Conservation (phyloP, 1,140 invertebrate genomes). For the Eriosoma lanigerum region DNA sequence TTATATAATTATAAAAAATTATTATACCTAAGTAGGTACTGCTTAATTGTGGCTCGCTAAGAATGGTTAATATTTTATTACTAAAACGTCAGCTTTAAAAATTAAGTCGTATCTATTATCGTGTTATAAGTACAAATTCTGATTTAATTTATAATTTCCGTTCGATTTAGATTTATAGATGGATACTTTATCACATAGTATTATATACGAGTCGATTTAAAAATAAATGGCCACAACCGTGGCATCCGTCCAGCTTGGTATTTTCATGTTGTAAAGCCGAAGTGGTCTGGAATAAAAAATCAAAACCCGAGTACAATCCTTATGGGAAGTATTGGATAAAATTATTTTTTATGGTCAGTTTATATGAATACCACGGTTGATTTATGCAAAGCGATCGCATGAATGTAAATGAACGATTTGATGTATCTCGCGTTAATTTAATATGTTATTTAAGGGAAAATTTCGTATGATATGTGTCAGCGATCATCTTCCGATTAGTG, state of each 20-base stretch:
- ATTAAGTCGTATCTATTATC: no score
- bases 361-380: not conserved
- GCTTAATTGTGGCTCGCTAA: no score
- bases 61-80: no score
- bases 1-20: no score
- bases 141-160: not conserved
- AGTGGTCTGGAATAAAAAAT: constrained; percentile 25
- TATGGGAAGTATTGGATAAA: constrained; percentile 45
- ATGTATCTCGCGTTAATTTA: not conserved
- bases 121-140: no score
- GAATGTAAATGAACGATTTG: no score
- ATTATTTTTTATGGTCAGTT: constrained; percentile 35
- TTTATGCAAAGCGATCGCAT: no score
- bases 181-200: constrained; percentile 26
- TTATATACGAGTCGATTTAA: constrained; percentile 12
- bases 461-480: constrained; percentile 41
- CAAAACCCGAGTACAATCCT: constrained; percentile 18
- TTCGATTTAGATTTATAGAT: not conserved
- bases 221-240: constrained; percentile 32
- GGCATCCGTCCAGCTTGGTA: not conserved
- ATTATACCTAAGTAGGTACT: no score
- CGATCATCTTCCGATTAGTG: constrained; percentile 14
- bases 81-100: no score
- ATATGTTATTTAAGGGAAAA: constrained; percentile 16
- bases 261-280: constrained; percentile 22